Conservation (phyloP, 2,113 vertebrate genomes). For the Neodontobutis hainanensis region DNA sequence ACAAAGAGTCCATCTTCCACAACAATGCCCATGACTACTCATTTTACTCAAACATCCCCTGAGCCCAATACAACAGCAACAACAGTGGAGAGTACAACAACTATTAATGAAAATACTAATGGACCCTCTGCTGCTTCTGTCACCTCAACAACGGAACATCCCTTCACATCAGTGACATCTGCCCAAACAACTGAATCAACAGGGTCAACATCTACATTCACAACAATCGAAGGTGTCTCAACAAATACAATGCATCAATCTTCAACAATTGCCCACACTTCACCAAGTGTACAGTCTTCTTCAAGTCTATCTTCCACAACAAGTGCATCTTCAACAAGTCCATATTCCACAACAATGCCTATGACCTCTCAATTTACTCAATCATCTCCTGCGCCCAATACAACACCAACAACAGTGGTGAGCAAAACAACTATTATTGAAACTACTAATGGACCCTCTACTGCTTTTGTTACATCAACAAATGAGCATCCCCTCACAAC, state of each 20-base stretch:
- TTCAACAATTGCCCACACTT: too few relatives aligned
- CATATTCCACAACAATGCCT: not conserved
- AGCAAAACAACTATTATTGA: too few relatives aligned
- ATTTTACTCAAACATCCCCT: not conserved
- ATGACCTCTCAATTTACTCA: not conserved
- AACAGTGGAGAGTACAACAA: not conserved
- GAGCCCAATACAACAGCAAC: not conserved
- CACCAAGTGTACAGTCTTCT: too few relatives aligned
- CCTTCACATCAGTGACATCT: too few relatives aligned
- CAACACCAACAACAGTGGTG: not conserved
- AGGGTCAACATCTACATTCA: not conserved
- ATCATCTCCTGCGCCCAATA: not conserved
- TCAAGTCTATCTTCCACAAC: not conserved
- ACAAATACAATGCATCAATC: not conserved
- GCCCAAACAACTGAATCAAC: not conserved
- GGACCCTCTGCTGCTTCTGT: not conserved
- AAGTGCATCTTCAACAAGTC: too few relatives aligned
- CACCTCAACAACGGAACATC: not conserved
- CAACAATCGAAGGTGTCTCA: not conserved
- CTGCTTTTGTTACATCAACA: not conserved
- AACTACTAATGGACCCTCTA: not conserved
- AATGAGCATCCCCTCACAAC: not conserved
- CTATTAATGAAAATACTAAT: not conserved
- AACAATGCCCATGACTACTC: too few relatives aligned
- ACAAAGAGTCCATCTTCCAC: not conserved